Conservation (phyloP, 2,797 vertebrate species). For the Crenuchus spilurus region DNA sequence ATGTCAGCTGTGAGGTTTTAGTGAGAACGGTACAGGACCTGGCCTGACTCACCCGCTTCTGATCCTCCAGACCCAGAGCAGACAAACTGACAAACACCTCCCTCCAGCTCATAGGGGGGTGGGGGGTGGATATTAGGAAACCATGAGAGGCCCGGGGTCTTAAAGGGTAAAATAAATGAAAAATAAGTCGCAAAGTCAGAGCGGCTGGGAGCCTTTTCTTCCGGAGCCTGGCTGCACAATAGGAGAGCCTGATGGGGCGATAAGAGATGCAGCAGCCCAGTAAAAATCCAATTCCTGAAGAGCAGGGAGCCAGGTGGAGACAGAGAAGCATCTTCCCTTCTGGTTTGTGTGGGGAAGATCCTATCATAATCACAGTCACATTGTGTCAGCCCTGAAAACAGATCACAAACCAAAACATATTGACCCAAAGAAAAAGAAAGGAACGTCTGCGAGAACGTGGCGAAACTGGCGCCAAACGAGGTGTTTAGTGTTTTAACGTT, state of each 20-base stretch:
- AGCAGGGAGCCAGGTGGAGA: conserved; percentile 54
- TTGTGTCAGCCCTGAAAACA: conserved; percentile 54
- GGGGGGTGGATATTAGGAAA: conserved; percentile 51
- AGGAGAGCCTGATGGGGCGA: conserved; percentile 60
- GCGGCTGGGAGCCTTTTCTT: conserved; percentile 61
- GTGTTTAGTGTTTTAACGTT: not conserved
- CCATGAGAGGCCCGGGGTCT: conserved; percentile 45
- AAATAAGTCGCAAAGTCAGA: conserved; percentile 65
- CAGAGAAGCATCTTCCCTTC: conserved; percentile 55
- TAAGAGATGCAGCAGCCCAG: conserved; percentile 59
- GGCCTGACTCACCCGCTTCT: conserved; percentile 36
- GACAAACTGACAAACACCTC: conserved; percentile 38
- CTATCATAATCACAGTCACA: conserved; percentile 54
- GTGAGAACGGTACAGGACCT: conserved; percentile 30
- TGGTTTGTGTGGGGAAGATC: conserved; percentile 50
- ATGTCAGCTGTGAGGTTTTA: conserved; percentile 35
- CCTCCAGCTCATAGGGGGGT: conserved; percentile 40
- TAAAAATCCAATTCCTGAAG: conserved; percentile 67
- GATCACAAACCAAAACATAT: conserved; percentile 51
- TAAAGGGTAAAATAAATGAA: conserved; percentile 66
- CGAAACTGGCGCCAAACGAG: conserved; percentile 3
- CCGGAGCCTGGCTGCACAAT: conserved; percentile 62
- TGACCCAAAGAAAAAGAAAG: conserved; percentile 44
- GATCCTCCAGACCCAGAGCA: conserved; percentile 42
- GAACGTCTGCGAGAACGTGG: not conserved